Evolutionary conservation across 2,888 invertebrate species (phyloP), one percentile per base, ranked within the genome.

Genomic region (Noctua janthe): DNA sequence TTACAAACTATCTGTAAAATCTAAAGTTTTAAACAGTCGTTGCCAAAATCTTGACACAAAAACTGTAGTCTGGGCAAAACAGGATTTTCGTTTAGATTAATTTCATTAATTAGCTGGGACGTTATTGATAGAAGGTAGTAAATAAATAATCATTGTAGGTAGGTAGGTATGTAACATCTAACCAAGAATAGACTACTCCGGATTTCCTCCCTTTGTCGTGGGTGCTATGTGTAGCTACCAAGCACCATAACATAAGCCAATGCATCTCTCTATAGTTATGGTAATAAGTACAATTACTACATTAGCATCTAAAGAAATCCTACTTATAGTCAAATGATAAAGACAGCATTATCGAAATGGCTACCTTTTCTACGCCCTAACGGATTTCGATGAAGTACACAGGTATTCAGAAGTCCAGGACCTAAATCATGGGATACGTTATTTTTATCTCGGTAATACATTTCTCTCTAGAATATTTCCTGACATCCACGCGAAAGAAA

Each of bases 11-110:
- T 70, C 13, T 76, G 62, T 49, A 43, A 77, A 82, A 62, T 73
- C n/a, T 69, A 72, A 82, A 82, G 54, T 73, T 78, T 47, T 17
- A 39, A 78, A 82, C 49, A 76, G 47, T 59, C 54, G n/a, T 75
- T 56, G 76, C 29, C 39, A 66, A 71, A 75, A 70, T 76, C 15
- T 39, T 47, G 39, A 23, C 49, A 70, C 17, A 49, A 49, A 76
- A 80, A 49, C 64, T 35, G 43, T 11, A 39, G 35, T 39, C 15
- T 8, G 51, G 17, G 29, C 1, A 56, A 54, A 54, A 69, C 77
- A 13, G 20, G 35, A 29, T 23, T 56, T 69, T 77, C 23, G 35
- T 20, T n/a, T 17, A 49, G 20, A 39, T 39, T 39, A 23, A 66
- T 43, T 51, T 13, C 7, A 11, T 77, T 15, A 56, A 23, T 11